These are phyloP conservation scores for Adrianichthys oophorus DNA, from an alignment of 2,797 vertebrate species.

Conservation along the genomic window DNA sequence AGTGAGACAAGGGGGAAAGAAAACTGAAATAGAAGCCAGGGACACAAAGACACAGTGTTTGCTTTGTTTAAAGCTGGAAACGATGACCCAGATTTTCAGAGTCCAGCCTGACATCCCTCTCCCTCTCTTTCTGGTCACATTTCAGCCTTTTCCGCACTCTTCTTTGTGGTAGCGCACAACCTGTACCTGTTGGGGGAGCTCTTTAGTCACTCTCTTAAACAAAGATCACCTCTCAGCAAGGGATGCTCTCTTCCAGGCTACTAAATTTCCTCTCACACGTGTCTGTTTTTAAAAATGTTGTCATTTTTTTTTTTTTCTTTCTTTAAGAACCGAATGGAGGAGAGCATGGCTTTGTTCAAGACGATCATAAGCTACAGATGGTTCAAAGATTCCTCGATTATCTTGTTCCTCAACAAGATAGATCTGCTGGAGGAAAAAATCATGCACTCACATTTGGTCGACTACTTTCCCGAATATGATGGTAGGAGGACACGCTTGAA, in stretches of 20 bases:
- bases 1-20: constrained; percentile 7
- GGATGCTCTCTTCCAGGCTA: constrained; percentile 31
- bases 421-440: constrained; percentile 81
- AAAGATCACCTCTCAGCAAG: constrained; percentile 21
- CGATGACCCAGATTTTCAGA: constrained; percentile 52
- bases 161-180: constrained; percentile 29
- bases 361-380: constrained; percentile 77
- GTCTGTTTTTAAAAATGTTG: constrained; percentile 16
- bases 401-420: constrained; percentile 81
- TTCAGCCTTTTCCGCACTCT: constrained; percentile 11
- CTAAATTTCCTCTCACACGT: constrained; percentile 43
- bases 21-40: constrained; percentile 5
- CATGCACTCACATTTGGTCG: constrained; percentile 76
- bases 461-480: constrained; percentile 79
- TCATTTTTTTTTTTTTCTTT: constrained; percentile 17
- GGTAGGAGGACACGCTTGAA: constrained; percentile 59
- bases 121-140: constrained; percentile 5
- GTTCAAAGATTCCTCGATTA: constrained; percentile 75
- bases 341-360: constrained; percentile 79
- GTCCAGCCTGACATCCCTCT: constrained; percentile 5
- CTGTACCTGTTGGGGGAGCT: constrained; percentile 73
- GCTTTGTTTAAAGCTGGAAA: constrained; percentile 44
- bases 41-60: constrained; percentile 41
- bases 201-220: constrained; percentile 60
- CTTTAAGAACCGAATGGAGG: constrained; percentile 78